Percentiles rank a stretch among this genome's conserved stretches.
These are phyloP conservation scores for Ramphastos sulfuratus DNA, from an alignment of 2,113 vertebrate species.

Conservation along the genomic window DNA sequence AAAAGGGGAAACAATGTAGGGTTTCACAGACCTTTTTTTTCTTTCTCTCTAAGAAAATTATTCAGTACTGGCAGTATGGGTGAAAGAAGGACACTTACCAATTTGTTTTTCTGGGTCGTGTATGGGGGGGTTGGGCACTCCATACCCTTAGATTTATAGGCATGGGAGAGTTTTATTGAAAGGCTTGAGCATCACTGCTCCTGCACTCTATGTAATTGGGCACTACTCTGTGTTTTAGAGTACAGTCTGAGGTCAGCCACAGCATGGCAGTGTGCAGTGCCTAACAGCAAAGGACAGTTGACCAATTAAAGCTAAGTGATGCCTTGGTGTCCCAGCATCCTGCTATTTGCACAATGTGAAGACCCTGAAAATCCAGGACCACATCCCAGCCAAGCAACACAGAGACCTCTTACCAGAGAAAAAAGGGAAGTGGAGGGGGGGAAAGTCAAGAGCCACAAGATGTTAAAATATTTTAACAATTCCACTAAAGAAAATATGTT, in stretches of 20 bases:
- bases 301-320: slow-evolving; percentile 19
- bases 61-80: neutral
- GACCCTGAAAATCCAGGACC: neutral
- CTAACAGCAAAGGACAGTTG: neutral
- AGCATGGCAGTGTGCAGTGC: neutral
- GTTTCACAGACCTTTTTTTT: neutral
- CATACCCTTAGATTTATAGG: neutral
- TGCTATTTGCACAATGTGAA: neutral
- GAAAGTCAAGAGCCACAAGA: neutral
- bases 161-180: slow-evolving; percentile 5
- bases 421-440: too few species aligned
- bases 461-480: slow-evolving; percentile 22
- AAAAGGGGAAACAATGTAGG: neutral
- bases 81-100: neutral
- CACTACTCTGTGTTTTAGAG: neutral
- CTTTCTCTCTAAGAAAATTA: slow-evolving; percentile 32
- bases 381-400: neutral
- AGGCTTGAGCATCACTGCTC: neutral
- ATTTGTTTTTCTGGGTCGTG: slow-evolving; percentile 52
- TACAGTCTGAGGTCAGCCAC: neutral
- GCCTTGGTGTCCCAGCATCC: neutral
- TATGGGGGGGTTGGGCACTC: neutral
- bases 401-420: neutral
- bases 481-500: neutral
- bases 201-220: slow-evolving; percentile 25